Evolutionary conservation across 2,113 vertebrate genomes (phyloP).

Genomic region (Muscicapa adusta): DNA sequence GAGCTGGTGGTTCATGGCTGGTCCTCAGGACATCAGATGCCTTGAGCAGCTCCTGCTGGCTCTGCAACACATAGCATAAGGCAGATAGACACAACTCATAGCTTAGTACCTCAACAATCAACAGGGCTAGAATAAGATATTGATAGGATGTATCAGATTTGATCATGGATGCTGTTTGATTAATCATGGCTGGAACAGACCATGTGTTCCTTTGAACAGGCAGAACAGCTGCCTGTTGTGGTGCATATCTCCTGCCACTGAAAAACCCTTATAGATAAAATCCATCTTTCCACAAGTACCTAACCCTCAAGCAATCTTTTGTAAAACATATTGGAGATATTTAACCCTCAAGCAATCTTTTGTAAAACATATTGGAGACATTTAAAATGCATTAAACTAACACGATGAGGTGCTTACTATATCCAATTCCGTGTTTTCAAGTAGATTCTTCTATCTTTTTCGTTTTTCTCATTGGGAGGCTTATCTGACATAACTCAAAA

Average conservation of each 20-base stretch:
- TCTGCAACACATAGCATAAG: rapidly evolving
- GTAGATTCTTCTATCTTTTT: not conserved
- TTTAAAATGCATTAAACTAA: not conserved
- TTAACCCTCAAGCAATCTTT: not conserved
- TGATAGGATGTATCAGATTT: not conserved
- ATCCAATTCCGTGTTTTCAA: not conserved
- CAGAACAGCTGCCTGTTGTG: not conserved
- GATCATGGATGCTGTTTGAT: not conserved
- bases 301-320: not conserved
- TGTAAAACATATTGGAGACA: not conserved
- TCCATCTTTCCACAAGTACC: not conserved
- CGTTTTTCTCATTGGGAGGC: not conserved
- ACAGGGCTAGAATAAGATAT: not conserved
- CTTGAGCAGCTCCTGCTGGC: not conserved
- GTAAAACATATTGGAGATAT: not conserved
- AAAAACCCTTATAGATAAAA: not conserved
- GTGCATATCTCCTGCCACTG: not conserved
- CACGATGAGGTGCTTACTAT: not conserved
- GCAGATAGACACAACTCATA: not conserved
- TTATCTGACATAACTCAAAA: not conserved
- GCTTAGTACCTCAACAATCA: not conserved
- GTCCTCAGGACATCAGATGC: rapidly evolving
- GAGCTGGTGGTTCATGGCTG: rapidly evolving
- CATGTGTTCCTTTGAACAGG: rapidly evolving
- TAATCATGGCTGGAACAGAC: not conserved